Evolutionary conservation across 2,113 vertebrate species (phyloP), one percentile per base, ranked within the genome.

Genomic region (Nestor notabilis): DNA sequence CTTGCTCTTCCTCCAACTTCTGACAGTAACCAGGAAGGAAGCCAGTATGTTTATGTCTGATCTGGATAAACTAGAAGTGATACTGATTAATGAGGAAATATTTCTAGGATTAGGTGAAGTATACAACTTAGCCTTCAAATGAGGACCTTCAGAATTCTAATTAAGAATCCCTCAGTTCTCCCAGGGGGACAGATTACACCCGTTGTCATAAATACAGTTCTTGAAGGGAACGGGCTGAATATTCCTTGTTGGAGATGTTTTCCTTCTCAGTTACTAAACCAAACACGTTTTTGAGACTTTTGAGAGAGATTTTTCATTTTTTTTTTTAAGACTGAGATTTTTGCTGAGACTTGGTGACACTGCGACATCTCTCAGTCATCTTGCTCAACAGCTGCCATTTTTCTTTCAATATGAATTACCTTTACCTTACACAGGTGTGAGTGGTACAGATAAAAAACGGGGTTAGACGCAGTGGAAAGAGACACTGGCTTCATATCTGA

Each of bases 11-110:
- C 39, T 87, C 33, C 65, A 89, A 4, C 46, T 80, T 83, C 53
- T 88, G 43, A 23, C n/a, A 94, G 70, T 93, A 85, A 83, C 13
- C 13, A 86, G 89, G 60, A 87, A 88, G 58, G 55, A 96, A 84
- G 39, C 12, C 37, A 87, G 23, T 8, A 66, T 27, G 70, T 46
- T 88, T 94, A 79, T 8, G 11, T 69, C 49, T 85, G 56, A 90
- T 58, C 49, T 94, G 75, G 50, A 84, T 66, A 90, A 95, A 92
- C 44, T 68, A 55, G 58, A 93, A 90, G 37, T n/a, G 64, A 63
- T 63, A 90, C 11, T 52, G 55, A 86, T 55, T 86, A 87, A 92
- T 50, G 50, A 92, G 76, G 35, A 93, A 89, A 72, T 81, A 87
- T 35, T 93, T 74, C 35, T 58, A 47, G 46, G 66, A 82, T 90